A percentile compares a stretch with the other conserved stretches of the same genome.
Evolutionary conservation across 2,888 invertebrate genomes (phyloP).

Genomic region (Sturmia bella): DNA sequence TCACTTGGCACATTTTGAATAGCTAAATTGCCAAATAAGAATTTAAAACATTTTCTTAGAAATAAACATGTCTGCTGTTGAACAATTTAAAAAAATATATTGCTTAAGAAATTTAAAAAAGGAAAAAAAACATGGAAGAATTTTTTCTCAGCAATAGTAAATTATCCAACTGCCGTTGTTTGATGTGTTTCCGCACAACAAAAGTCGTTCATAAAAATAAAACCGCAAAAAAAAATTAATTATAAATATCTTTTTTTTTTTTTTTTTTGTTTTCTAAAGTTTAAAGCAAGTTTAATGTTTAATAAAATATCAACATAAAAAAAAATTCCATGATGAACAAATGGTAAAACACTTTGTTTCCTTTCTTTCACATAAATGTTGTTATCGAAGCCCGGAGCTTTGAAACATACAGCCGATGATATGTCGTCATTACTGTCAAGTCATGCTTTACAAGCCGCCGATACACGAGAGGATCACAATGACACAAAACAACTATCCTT

Average conservation of each 20-base stretch:
- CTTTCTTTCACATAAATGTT: neutral
- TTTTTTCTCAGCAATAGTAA: too few species aligned
- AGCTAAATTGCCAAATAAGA: too few species aligned
- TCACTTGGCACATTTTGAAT: too few species aligned
- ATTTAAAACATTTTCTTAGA: too few species aligned
- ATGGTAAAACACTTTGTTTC: slow-evolving; percentile 16
- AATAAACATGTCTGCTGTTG: too few species aligned
- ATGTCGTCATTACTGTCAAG: slow-evolving; percentile 86
- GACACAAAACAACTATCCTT: slow-evolving; percentile 84
- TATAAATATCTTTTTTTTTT: slow-evolving; percentile 10
- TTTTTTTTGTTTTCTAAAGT: too few species aligned
- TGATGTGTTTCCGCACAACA: too few species aligned
- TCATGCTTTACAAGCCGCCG: slow-evolving; percentile 83
- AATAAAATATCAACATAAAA: slow-evolving; percentile 35
- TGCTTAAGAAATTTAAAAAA: too few species aligned
- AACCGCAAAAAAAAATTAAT: neutral
- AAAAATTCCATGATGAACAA: neutral
- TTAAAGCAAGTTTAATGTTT: slow-evolving; percentile 61
- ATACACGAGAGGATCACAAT: slow-evolving; percentile 84
- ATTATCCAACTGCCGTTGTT: too few species aligned
- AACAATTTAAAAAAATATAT: too few species aligned
- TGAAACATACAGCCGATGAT: slow-evolving; percentile 83
- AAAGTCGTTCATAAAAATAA: neutral
- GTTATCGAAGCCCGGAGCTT: slow-evolving; percentile 74
- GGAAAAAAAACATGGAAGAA: too few species aligned